Evolutionary conservation across 2,888 invertebrate genomes (phyloP).

Genomic region (Formica aserva): DNA sequence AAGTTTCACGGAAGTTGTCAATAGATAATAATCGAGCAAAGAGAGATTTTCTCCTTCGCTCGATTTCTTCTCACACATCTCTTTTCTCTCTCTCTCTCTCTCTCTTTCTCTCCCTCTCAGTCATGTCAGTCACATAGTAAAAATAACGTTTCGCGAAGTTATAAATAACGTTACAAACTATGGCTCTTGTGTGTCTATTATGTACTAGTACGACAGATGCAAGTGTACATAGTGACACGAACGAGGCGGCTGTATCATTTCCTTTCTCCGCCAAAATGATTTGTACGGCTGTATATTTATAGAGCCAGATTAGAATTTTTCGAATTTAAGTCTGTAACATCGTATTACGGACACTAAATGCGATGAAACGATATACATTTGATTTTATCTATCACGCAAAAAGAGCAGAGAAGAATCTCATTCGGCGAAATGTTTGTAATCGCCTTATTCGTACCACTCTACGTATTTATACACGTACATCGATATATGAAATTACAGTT

Average conservation of each 20-base stretch:
- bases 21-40: conserved; percentile 56
- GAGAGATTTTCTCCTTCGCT: conserved; percentile 48
- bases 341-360: not conserved
- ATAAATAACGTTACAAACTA: conserved; percentile 78
- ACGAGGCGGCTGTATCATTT: not conserved
- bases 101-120: conserved; percentile 42
- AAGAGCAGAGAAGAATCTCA: not conserved
- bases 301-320: not conserved
- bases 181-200: conserved; percentile 74
- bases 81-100: conserved; percentile 36
- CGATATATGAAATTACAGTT: conserved; percentile 72
- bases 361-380: not conserved
- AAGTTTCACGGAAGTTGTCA: conserved; percentile 77
- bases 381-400: not conserved
- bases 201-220: conserved; percentile 74
- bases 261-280: conserved; percentile 5
- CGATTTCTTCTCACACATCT: not conserved
- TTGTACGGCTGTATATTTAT: not conserved
- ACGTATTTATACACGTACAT: conserved; percentile 59
- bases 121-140: conserved; percentile 61
- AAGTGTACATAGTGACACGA: conserved; percentile 50
- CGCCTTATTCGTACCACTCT: conserved; percentile 9
- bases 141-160: conserved; percentile 75
- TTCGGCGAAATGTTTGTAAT: not conserved
- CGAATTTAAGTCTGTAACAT: not conserved